phyloP scores from a whole-genome alignment of 2,888 invertebrate genomes.

The Spodoptera littoralis region DNA sequence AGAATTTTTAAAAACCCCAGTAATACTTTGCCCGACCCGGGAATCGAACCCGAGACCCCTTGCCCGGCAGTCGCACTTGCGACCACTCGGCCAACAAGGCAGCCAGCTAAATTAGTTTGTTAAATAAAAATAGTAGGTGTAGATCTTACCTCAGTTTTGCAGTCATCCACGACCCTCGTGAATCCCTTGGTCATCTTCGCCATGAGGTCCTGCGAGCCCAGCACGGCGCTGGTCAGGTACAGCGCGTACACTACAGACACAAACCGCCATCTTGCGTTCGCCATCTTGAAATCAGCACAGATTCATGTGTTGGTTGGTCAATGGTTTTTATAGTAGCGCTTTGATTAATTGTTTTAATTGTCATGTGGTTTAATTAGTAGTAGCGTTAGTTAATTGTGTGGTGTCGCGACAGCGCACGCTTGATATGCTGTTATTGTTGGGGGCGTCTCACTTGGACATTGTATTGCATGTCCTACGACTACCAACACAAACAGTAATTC shows the following conservation, averaged over 20 bases:
- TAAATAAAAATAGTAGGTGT: neutral
- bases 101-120: too few relatives aligned
- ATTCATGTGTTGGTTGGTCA: neutral
- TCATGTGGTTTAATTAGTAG: constrained; percentile 26
- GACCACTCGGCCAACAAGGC: too few relatives aligned
- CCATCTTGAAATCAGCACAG: constrained; percentile 41
- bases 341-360: constrained; percentile 31
- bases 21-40: too few relatives aligned
- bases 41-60: too few relatives aligned
- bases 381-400: constrained; percentile 29
- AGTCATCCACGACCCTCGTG: constrained; percentile 67
- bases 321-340: constrained; percentile 21
- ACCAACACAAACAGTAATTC: too few relatives aligned
- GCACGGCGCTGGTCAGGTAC: constrained; percentile 13
- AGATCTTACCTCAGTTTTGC: constrained; percentile 73
- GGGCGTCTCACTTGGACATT: constrained; percentile 13
- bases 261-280: constrained; percentile 60
- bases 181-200: constrained; percentile 74
- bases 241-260: constrained; percentile 33
- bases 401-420: constrained; percentile 5
- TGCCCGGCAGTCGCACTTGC: too few relatives aligned
- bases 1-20: too few relatives aligned
- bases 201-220: constrained; percentile 73
- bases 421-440: constrained; percentile 17
- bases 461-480: constrained; percentile 1